Evolutionary conservation across 1,140 invertebrate species (phyloP).

Genomic region (Papilio aristodemus): DNA sequence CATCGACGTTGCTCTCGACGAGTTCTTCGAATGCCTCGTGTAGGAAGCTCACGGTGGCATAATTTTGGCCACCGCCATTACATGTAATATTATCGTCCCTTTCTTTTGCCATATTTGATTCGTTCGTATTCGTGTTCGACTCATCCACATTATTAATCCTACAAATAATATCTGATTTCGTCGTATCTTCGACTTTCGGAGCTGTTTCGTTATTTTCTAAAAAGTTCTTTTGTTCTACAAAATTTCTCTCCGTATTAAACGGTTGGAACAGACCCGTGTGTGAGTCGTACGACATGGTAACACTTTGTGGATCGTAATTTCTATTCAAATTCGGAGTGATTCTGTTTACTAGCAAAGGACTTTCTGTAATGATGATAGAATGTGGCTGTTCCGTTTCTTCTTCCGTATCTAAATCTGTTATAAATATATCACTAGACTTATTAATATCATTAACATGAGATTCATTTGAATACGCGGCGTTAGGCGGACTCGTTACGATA

Average conservation of each 20-base stretch:
- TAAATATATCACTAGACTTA: constrained; percentile 51
- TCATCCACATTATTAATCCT: neutral
- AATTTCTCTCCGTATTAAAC: constrained; percentile 37
- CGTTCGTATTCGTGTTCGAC: neutral
- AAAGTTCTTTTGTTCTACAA: constrained; percentile 30
- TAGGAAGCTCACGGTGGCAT: constrained; percentile 68
- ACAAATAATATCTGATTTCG: neutral
- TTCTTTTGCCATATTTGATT: neutral
- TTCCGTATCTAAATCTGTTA: constrained; percentile 60
- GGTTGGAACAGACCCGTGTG: constrained; percentile 41
- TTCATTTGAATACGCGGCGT: constrained; percentile 64
- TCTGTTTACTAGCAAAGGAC: constrained; percentile 51
- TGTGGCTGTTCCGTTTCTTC: constrained; percentile 74
- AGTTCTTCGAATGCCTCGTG: constrained; percentile 72
- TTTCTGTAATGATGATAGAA: constrained; percentile 72
- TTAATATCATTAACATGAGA: constrained; percentile 55
- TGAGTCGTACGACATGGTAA: constrained; percentile 47
- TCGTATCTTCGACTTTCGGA: constrained; percentile 6
- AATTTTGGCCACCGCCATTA: constrained; percentile 64
- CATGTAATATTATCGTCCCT: constrained; percentile 39
- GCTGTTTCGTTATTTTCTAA: neutral
- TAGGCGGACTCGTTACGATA: constrained; percentile 57
- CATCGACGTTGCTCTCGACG: constrained; percentile 71
- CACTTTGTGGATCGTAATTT: constrained; percentile 49
- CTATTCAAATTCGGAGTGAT: constrained; percentile 50